Evolutionary conservation across 1,140 invertebrate genomes (phyloP).

Genomic region (Anadara kagoshimensis): DNA sequence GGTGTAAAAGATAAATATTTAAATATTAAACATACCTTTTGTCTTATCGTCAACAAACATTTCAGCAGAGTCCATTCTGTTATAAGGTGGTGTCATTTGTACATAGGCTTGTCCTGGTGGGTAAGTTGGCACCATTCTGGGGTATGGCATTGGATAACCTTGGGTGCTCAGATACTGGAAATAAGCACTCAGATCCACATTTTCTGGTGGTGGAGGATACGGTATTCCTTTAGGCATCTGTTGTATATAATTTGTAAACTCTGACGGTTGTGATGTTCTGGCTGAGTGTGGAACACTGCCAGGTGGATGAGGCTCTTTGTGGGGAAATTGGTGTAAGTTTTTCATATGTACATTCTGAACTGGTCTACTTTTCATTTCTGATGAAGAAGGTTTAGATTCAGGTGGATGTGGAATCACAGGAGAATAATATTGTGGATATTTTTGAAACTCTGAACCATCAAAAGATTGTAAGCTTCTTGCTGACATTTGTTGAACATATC

Average conservation of each 20-base stretch:
- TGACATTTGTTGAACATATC: conserved; percentile 10
- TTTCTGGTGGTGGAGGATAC: conserved; percentile 36
- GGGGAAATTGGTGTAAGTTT: too few species aligned
- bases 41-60: too few species aligned
- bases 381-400: background rate
- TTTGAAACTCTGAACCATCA: conserved; percentile 12
- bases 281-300: background rate
- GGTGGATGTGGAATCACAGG: conserved; percentile 23
- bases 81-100: too few species aligned
- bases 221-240: conserved; percentile 36
- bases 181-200: conserved; percentile 37
- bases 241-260: conserved; percentile 20
- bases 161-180: conserved; percentile 33
- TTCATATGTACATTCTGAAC: too few species aligned
- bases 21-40: too few species aligned
- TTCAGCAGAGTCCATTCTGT: too few species aligned
- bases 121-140: conserved; percentile 6
- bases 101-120: conserved; percentile 3
- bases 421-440: conserved; percentile 19
- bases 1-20: too few species aligned
- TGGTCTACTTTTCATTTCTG: conserved; percentile 4
- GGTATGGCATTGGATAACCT: conserved; percentile 40
- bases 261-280: conserved; percentile 2
- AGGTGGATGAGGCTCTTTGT: conserved; percentile 7
- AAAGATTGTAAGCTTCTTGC: conserved; percentile 20